These are phyloP conservation scores for Hippocampus zosterae DNA, from an alignment of 2,113 vertebrate species.

Conservation along the genomic window DNA sequence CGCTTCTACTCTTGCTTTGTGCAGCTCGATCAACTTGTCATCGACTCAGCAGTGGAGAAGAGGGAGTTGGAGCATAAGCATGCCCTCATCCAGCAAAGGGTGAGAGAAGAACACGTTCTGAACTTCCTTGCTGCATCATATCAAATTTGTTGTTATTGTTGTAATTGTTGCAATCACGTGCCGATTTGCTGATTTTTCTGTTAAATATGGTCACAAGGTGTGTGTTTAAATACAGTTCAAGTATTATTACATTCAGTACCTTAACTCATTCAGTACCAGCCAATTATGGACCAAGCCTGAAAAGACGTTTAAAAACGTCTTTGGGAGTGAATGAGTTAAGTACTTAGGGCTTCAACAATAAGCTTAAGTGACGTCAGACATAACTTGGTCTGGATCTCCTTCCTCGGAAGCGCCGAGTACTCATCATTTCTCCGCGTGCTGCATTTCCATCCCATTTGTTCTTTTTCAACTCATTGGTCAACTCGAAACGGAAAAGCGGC, in stretches of 20 bases:
- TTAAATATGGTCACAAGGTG: too few relatives aligned
- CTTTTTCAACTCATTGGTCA: neutral
- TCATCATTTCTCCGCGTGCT: neutral
- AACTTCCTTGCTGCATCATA: neutral
- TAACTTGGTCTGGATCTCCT: neutral
- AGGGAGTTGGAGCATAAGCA: constrained; percentile 95
- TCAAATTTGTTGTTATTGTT: too few relatives aligned
- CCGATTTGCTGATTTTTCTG: too few relatives aligned
- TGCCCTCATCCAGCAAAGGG: constrained; percentile 89
- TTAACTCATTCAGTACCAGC: too few relatives aligned
- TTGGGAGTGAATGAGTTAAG: too few relatives aligned
- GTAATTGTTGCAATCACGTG: too few relatives aligned
- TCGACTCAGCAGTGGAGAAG: constrained; percentile 93
- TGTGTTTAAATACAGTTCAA: too few relatives aligned
- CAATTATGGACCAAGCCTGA: too few relatives aligned
- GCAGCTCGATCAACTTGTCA: constrained; percentile 94
- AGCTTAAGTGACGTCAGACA: too few relatives aligned
- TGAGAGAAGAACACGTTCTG: constrained; percentile 61
- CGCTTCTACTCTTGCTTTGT: constrained; percentile 12
- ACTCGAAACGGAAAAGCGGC: neutral
- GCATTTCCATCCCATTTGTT: neutral
- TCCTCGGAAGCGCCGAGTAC: neutral
- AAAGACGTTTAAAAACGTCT: too few relatives aligned
- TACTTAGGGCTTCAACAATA: too few relatives aligned
- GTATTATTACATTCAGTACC: too few relatives aligned